A percentile compares a stretch with the other conserved stretches of the same genome.
Conservation (phyloP, 2,888 invertebrate genomes). For the Plebejus argus region DNA sequence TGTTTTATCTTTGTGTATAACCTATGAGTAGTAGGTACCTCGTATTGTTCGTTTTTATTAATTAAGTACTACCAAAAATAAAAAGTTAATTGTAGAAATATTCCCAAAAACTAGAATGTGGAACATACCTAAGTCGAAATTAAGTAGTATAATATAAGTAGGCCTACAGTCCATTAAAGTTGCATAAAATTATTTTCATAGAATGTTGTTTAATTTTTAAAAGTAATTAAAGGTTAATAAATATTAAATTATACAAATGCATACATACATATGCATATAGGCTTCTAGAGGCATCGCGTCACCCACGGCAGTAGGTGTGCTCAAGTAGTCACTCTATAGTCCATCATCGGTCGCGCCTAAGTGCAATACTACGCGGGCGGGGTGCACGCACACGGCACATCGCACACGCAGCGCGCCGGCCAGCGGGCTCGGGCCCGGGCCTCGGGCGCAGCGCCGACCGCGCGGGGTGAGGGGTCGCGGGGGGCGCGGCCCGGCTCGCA, state of each 20-base stretch:
- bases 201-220: background rate
- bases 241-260: conserved; percentile 46
- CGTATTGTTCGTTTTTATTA: too few species aligned
- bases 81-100: too few species aligned
- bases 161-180: background rate
- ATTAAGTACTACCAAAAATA: too few species aligned
- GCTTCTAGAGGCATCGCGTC: conserved; percentile 63
- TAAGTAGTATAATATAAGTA: background rate
- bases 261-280: conserved; percentile 66
- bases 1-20: too few species aligned
- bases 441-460: conserved; percentile 54
- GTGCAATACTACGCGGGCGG: conserved; percentile 34
- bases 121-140: too few species aligned
- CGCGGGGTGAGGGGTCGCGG: conserved; percentile 18
- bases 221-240: background rate
- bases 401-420: conserved; percentile 29
- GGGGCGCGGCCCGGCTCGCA: background rate
- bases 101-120: too few species aligned
- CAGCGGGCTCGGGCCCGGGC: conserved; percentile 21
- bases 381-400: conserved; percentile 38
- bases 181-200: background rate
- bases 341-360: conserved; percentile 51
- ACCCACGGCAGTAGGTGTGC: conserved; percentile 49
- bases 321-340: conserved; percentile 56
- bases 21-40: too few species aligned